Percentiles rank a stretch among this genome's conserved stretches.
Conservation (phyloP, 1,140 invertebrate genomes). For the Agrypnia vestita region DNA sequence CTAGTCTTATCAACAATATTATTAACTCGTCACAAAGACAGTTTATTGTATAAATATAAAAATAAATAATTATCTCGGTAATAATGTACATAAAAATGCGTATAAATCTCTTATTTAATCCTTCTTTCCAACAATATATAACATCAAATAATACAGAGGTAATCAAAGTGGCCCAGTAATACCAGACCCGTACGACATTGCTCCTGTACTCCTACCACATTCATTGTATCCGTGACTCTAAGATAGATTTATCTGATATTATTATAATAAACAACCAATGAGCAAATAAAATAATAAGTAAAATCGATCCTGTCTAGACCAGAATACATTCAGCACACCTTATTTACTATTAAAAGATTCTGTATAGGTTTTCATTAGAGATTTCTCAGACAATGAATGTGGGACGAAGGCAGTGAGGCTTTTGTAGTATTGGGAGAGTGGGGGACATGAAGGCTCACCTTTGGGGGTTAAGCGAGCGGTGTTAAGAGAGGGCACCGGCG, state of each 20-base stretch:
- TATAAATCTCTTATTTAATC: constrained; percentile 41
- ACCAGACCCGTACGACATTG: neutral
- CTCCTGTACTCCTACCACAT: neutral
- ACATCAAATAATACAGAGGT: constrained; percentile 49
- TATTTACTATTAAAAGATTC: too few species aligned
- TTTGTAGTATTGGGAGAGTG: neutral
- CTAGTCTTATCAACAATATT: constrained; percentile 45
- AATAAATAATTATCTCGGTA: constrained; percentile 51
- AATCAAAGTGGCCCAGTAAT: constrained; percentile 49
- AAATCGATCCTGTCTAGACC: too few species aligned
- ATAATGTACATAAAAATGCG: constrained; percentile 40
- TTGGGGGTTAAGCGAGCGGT: constrained; percentile 75
- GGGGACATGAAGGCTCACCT: constrained; percentile 50
- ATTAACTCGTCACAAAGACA: constrained; percentile 23
- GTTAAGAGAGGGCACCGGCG: constrained; percentile 86
- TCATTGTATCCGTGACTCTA: neutral
- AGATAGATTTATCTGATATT: too few species aligned
- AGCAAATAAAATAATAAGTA: too few species aligned
- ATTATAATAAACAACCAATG: too few species aligned
- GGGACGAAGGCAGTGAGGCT: neutral
- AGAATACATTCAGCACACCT: too few species aligned
- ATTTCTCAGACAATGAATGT: too few species aligned
- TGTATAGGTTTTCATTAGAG: too few species aligned
- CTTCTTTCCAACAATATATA: constrained; percentile 54
- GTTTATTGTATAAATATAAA: constrained; percentile 47